Conservation (phyloP, 2,113 vertebrate species). For the Dasyornis broadbenti region DNA sequence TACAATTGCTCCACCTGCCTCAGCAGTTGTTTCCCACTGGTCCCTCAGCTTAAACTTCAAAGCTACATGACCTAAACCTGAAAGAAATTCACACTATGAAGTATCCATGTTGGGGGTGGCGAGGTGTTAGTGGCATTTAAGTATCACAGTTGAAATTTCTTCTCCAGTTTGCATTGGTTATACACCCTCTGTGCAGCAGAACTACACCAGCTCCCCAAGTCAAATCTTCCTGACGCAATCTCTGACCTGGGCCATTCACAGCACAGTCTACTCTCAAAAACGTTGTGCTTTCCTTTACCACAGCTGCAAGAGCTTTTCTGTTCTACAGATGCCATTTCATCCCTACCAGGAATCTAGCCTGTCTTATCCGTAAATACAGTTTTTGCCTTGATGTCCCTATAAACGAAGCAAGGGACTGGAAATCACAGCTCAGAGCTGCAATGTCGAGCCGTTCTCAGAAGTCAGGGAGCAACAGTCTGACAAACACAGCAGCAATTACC, state of each 20-base stretch:
- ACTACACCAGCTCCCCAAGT: not conserved
- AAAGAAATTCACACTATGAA: not conserved
- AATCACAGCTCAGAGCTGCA: not conserved
- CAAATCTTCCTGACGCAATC: not conserved
- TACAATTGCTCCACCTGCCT: not conserved
- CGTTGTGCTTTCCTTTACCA: not conserved
- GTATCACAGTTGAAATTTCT: not conserved
- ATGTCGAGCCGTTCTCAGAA: not conserved
- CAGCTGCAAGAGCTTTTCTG: not conserved
- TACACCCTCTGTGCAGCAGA: not conserved
- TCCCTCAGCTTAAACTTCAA: not conserved
- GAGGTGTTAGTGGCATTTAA: not conserved
- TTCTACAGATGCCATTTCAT: not conserved
- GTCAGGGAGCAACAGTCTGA: rapidly evolving
- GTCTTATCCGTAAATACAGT: not conserved
- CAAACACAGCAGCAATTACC: not conserved
- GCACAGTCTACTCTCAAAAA: not conserved
- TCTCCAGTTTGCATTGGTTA: not conserved
- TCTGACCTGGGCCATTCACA: not conserved
- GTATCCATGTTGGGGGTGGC: not conserved
- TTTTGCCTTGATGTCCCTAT: not conserved
- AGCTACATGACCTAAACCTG: not conserved
- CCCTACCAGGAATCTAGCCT: not conserved
- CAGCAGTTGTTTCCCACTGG: not conserved
- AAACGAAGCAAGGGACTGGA: not conserved